phyloP scores from a whole-genome alignment of 2,888 invertebrate species.

The Nymphalis urticae region DNA sequence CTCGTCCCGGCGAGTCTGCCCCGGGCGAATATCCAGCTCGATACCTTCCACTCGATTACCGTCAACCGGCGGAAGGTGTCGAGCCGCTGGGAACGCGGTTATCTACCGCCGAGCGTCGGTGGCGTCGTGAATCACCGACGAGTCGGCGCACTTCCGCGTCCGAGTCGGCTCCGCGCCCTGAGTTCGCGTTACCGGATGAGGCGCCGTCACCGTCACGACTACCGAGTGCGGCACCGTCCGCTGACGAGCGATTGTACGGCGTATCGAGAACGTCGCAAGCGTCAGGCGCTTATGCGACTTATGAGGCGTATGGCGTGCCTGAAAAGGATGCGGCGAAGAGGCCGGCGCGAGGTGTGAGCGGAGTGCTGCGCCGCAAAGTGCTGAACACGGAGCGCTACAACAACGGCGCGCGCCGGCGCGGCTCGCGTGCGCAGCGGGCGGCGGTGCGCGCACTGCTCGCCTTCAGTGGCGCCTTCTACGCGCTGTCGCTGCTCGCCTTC shows the following conservation, averaged over 20 bases:
- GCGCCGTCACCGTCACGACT: constrained; percentile 26
- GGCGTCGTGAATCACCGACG: constrained; percentile 38
- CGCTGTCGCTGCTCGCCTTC: constrained; percentile 66
- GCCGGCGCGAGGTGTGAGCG: constrained; percentile 41
- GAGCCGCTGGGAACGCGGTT: constrained; percentile 43
- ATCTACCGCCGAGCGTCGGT: constrained; percentile 40
- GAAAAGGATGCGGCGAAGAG: constrained; percentile 17
- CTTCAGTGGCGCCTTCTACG: constrained; percentile 72
- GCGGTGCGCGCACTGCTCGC: constrained; percentile 81
- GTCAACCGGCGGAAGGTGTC: constrained; percentile 41
- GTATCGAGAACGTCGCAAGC: constrained; percentile 18
- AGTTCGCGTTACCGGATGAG: constrained; percentile 47
- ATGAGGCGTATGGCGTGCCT: constrained; percentile 42
- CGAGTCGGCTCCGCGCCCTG: constrained; percentile 45
- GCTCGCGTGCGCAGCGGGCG: constrained; percentile 43
- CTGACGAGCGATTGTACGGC: constrained; percentile 34
- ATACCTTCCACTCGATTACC: constrained; percentile 43
- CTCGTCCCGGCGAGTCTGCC: constrained; percentile 23
- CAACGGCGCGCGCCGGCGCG: constrained; percentile 56
- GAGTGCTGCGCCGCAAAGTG: constrained; percentile 45
- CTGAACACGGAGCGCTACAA: constrained; percentile 59
- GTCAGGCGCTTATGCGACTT: constrained; percentile 31
- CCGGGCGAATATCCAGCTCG: constrained; percentile 43
- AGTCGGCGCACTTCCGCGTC: constrained; percentile 34
- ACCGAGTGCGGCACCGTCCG: not conserved